Evolutionary conservation across 2,797 vertebrate genomes (phyloP).

Genomic region (Schizothorax lantsangensis): DNA sequence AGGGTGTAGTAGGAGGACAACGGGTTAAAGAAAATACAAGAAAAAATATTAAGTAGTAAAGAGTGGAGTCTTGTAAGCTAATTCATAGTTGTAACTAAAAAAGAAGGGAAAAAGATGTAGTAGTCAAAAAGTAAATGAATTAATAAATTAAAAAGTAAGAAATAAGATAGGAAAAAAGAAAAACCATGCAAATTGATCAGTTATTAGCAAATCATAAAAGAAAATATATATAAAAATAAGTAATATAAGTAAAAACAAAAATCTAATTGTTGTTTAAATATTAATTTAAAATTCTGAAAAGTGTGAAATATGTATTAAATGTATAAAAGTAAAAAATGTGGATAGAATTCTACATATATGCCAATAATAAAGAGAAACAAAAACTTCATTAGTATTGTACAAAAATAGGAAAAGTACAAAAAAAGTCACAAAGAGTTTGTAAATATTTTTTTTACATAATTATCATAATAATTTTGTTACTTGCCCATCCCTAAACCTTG

Average conservation of each 20-base stretch:
- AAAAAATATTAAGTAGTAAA: background rate
- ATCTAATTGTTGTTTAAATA: background rate
- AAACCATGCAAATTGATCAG: background rate
- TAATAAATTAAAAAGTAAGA: background rate
- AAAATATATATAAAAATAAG: background rate
- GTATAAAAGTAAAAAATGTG: background rate
- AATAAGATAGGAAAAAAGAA: background rate
- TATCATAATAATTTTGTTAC: conserved; percentile 2
- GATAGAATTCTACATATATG: background rate
- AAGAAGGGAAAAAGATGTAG: background rate
- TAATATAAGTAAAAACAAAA: background rate
- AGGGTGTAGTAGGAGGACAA: background rate
- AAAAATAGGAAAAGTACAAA: background rate
- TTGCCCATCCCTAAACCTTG: conserved; percentile 22
- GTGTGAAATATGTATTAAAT: background rate
- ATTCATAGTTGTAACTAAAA: background rate
- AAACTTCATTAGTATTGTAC: background rate
- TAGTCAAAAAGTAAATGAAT: background rate
- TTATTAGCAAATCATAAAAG: background rate
- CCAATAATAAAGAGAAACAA: background rate
- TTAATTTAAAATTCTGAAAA: background rate
- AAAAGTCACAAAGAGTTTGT: background rate
- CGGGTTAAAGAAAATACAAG: background rate
- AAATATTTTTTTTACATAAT: background rate
- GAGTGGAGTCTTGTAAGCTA: background rate